Conservation (phyloP, 2,888 invertebrate species). For the Brenthis ino region DNA sequence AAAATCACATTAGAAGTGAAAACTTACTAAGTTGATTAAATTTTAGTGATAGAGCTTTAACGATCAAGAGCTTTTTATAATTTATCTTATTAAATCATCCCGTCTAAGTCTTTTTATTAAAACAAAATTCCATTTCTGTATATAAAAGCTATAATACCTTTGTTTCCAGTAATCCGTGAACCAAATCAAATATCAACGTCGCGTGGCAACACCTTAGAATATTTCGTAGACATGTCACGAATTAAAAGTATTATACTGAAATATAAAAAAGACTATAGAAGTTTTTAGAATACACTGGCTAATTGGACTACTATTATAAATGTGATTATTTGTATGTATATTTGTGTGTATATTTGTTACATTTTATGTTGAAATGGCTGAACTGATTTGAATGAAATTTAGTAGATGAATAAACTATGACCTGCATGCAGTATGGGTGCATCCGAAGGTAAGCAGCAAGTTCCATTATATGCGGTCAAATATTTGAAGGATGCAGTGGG, state of each 20-base stretch:
- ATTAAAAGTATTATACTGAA: background rate
- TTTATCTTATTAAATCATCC: background rate
- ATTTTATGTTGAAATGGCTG: too few species aligned
- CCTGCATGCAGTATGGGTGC: too few species aligned
- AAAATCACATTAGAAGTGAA: background rate
- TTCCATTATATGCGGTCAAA: too few species aligned
- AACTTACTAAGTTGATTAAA: background rate
- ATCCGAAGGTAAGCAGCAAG: too few species aligned
- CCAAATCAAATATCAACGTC: background rate
- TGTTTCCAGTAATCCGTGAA: constrained; percentile 9
- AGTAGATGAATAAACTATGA: too few species aligned
- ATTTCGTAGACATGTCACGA: background rate
- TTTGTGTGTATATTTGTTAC: too few species aligned
- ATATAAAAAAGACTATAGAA: too few species aligned
- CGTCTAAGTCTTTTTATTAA: constrained; percentile 6
- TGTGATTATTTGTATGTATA: too few species aligned
- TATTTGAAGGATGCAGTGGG: too few species aligned
- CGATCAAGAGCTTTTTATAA: constrained; percentile 6
- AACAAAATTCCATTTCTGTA: constrained; percentile 1
- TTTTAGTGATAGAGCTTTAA: background rate
- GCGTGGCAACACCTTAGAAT: background rate
- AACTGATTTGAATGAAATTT: too few species aligned
- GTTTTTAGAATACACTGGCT: too few species aligned
- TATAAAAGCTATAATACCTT: constrained; percentile 1
- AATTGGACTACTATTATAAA: too few species aligned